Evolutionary conservation across 2,797 vertebrate species (phyloP).

Genomic region (Prionace glauca): DNA sequence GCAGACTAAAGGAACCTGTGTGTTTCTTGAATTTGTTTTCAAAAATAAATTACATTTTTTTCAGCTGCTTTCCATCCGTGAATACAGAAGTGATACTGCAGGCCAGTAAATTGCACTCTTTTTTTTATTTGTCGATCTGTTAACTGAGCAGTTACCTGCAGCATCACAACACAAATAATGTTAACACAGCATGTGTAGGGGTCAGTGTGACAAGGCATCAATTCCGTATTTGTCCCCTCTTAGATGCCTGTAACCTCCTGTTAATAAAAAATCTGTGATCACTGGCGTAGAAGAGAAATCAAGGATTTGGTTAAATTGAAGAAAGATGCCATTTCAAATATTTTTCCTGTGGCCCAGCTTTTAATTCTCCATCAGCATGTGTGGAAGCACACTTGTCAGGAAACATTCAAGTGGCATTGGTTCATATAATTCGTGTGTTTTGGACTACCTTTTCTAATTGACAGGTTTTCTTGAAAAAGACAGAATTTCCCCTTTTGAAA

Average conservation of each 20-base stretch:
- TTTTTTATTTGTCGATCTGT: neutral
- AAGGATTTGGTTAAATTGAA: neutral
- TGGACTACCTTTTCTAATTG: neutral
- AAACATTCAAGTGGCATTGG: neutral
- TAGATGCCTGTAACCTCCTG: neutral
- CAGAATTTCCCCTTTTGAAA: neutral
- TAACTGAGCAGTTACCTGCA: neutral
- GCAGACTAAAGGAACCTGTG: neutral
- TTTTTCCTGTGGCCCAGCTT: neutral
- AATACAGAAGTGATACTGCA: neutral
- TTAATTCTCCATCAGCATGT: neutral
- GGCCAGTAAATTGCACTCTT: neutral
- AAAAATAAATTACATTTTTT: neutral
- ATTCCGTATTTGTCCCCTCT: neutral
- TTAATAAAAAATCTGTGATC: neutral
- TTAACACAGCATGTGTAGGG: neutral
- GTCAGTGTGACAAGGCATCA: neutral
- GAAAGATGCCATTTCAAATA: neutral
- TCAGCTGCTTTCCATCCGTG: neutral
- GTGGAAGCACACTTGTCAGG: neutral
- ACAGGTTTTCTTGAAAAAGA: conserved; percentile 23
- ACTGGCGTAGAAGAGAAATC: neutral
- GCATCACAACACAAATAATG: neutral
- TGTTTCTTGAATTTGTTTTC: neutral
- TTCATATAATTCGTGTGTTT: neutral